These are phyloP conservation scores for Sesia apiformis DNA, from an alignment of 2,888 invertebrate genomes.

Conservation along the genomic window DNA sequence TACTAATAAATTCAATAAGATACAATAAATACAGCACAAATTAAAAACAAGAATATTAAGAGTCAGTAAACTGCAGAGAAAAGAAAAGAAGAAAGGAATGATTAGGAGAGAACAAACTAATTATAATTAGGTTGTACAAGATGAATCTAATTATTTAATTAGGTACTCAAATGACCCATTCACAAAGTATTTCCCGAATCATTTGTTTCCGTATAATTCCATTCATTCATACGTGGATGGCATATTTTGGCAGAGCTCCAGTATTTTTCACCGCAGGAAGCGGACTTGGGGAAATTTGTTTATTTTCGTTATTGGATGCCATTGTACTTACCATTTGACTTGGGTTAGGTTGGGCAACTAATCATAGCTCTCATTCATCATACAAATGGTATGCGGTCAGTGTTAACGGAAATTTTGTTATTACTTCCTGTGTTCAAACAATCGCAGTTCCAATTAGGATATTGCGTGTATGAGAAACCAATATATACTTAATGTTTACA, in stretches of 20 bases:
- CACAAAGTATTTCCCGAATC: not conserved
- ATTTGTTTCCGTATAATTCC: slow-evolving; percentile 14
- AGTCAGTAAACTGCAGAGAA: too few species aligned
- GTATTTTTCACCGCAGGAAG: slow-evolving; percentile 4
- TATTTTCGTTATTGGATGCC: not conserved
- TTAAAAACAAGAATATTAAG: too few species aligned
- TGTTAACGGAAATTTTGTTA: not conserved
- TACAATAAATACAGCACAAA: too few species aligned
- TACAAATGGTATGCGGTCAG: not conserved
- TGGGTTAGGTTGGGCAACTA: not conserved
- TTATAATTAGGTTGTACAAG: too few species aligned
- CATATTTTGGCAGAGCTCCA: slow-evolving; percentile 15
- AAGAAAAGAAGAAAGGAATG: too few species aligned
- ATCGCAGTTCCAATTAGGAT: not conserved
- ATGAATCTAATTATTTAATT: too few species aligned
- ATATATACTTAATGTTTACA: not conserved
- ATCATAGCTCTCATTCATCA: not conserved
- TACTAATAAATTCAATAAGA: too few species aligned
- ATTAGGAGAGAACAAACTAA: too few species aligned
- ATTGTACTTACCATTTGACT: not conserved
- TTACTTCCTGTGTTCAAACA: not conserved
- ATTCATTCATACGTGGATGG: slow-evolving; percentile 14
- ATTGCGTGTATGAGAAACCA: not conserved
- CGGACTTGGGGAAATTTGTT: not conserved
- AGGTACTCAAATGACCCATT: not conserved